Percentiles rank a stretch among this genome's conserved stretches.
Evolutionary conservation across 2,797 vertebrate species (phyloP).

Genomic region (Acipenser ruthenus): DNA sequence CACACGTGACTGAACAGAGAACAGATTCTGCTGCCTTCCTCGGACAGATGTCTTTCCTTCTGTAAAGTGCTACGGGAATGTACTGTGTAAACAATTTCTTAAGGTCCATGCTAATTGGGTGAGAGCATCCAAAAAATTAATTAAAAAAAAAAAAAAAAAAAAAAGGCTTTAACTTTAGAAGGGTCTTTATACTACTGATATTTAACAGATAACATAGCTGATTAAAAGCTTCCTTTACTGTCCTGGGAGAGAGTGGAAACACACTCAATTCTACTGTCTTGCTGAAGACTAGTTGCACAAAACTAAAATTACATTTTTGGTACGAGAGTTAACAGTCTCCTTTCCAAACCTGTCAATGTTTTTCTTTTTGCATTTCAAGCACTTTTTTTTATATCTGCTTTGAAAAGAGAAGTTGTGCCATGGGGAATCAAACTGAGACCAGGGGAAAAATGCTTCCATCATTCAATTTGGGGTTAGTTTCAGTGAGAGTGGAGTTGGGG

Average conservation of each 20-base stretch:
- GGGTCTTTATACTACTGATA: constrained; percentile 81
- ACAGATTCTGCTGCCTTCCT: constrained; percentile 61
- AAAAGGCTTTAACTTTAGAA: constrained; percentile 47
- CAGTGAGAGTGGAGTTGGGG: constrained; percentile 3
- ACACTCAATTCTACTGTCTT: constrained; percentile 54
- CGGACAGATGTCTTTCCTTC: constrained; percentile 57
- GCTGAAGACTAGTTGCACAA: constrained; percentile 65
- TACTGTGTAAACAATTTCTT: constrained; percentile 53
- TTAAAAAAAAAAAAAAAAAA: constrained; percentile 28
- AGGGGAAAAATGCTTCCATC: neutral
- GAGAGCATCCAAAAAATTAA: constrained; percentile 37
- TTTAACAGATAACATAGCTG: constrained; percentile 51
- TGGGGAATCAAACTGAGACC: too few species aligned
- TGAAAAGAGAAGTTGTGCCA: too few species aligned
- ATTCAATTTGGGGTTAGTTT: constrained; percentile 11
- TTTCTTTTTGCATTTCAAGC: constrained; percentile 59
- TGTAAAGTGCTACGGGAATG: constrained; percentile 61
- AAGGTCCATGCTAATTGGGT: constrained; percentile 48
- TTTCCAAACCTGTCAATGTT: constrained; percentile 59
- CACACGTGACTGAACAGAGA: constrained; percentile 41
- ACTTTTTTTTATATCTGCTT: constrained; percentile 59
- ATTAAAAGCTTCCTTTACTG: constrained; percentile 34
- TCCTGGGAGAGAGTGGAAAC: constrained; percentile 36
- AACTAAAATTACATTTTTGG: constrained; percentile 48
- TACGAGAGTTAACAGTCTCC: constrained; percentile 58